Evolutionary conservation across 1,140 invertebrate species (phyloP).

Genomic region (Oncopeltus fasciatus): DNA sequence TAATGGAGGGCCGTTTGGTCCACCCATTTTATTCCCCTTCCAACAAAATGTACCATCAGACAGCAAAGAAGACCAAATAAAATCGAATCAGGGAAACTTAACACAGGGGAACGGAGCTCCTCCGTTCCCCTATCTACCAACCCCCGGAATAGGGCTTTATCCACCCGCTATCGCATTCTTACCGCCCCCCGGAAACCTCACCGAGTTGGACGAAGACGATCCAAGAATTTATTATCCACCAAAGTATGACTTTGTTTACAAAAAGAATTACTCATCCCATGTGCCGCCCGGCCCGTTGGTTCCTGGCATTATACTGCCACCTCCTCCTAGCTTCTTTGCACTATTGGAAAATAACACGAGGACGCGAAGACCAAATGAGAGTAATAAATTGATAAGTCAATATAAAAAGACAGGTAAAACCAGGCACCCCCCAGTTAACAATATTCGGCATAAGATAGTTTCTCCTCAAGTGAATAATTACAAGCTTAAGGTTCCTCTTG

Average conservation of each 20-base stretch:
- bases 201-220: conserved; percentile 71
- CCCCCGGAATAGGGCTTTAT: conserved; percentile 29
- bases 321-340: conserved; percentile 71
- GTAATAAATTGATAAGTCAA: conserved; percentile 10
- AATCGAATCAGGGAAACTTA: conserved; percentile 38
- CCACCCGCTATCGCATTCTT: conserved; percentile 53
- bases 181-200: conserved; percentile 51
- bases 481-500: neutral
- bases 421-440: conserved; percentile 25
- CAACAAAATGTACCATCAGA: conserved; percentile 29
- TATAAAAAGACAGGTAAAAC: conserved; percentile 30
- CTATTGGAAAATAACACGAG: conserved; percentile 34
- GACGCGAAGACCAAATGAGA: neutral
- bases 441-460: neutral
- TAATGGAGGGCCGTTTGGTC: conserved; percentile 33
- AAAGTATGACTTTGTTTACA: conserved; percentile 73
- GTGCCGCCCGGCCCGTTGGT: conserved; percentile 72
- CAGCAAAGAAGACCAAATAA: neutral
- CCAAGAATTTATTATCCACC: conserved; percentile 79
- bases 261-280: conserved; percentile 48
- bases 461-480: neutral
- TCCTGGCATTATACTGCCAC: conserved; percentile 72
- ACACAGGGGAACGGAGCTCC: conserved; percentile 30
- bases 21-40: conserved; percentile 16
- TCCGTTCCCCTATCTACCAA: conserved; percentile 37